Evolutionary conservation across 2,113 vertebrate species (phyloP).

Genomic region (Atractosteus spatula): DNA sequence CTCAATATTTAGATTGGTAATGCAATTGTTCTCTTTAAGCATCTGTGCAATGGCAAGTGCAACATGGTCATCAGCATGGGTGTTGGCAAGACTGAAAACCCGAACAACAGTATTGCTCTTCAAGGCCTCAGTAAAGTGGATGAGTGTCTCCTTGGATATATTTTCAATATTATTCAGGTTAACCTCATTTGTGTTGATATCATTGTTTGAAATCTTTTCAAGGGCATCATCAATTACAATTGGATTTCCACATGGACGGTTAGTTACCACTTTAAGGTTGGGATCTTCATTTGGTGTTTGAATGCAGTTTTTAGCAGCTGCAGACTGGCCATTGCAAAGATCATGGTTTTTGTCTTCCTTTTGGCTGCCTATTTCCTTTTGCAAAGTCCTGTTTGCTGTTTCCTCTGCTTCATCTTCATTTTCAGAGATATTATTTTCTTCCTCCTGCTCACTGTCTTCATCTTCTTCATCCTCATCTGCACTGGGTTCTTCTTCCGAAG

Average conservation of each 20-base stretch:
- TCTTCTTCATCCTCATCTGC: slow-evolving; percentile 65
- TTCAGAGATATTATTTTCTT: slow-evolving; percentile 22
- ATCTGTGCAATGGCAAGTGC: slow-evolving; percentile 83
- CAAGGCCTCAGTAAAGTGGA: slow-evolving; percentile 84
- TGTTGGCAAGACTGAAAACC: slow-evolving; percentile 87
- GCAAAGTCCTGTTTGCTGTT: slow-evolving; percentile 31
- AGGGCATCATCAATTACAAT: slow-evolving; percentile 86
- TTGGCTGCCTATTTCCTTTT: slow-evolving; percentile 17
- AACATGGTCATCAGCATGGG: slow-evolving; percentile 80
- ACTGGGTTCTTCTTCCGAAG: slow-evolving; percentile 61
- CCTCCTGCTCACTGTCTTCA: slow-evolving; percentile 19
- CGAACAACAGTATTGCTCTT: slow-evolving; percentile 79
- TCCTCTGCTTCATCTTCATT: slow-evolving; percentile 18
- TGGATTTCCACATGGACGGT: slow-evolving; percentile 78
- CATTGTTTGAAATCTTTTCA: slow-evolving; percentile 75
- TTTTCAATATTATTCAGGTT: slow-evolving; percentile 97
- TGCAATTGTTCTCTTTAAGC: slow-evolving; percentile 79
- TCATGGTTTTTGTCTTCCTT: slow-evolving; percentile 32
- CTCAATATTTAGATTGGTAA: slow-evolving; percentile 86
- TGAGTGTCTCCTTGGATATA: slow-evolving; percentile 79
- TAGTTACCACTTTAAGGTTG: slow-evolving; percentile 42
- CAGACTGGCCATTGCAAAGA: slow-evolving; percentile 29
- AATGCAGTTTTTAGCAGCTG: slow-evolving; percentile 49
- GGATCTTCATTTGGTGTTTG: slow-evolving; percentile 52
- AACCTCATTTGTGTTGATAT: slow-evolving; percentile 80